Base-by-base conservation (phyloP, 64 coral and sea anemone genomes). In the Stichodactyla helianthus region DNA sequence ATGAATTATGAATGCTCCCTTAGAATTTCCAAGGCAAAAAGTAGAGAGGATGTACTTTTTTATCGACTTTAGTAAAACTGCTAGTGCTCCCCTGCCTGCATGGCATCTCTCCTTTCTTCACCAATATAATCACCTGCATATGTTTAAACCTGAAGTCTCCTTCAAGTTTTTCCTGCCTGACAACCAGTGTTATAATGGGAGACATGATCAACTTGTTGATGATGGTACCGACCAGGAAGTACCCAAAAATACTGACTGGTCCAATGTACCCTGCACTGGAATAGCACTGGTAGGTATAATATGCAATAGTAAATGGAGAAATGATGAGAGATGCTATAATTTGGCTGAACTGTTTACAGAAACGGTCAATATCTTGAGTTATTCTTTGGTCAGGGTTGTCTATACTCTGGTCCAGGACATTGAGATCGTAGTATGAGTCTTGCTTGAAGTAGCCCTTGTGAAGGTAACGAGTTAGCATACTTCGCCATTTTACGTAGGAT, bases 141-240 rank as follows among this genome's bases (percentile, higher is more conserved):
- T 96, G 94, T 54, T 96, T 96, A 80, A 96, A 96, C 91, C 97
- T 94, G 53, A 99, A 99, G 78, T 99, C 85, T 50, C 97, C 97
- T 86, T 99, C 97, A 20, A 99, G 82, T 64, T 82, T 85, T 63
- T 99, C 97, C 82, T 94, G 93, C 70, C 88, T 94, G 54, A 99
- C 85, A 77, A 99, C 97, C 86, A 99, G 82, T 52, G 87, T 84
- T 54, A 99, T 88, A 64, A 99, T 93, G 59, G 97, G 97, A 10
- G 97, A 84, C 97, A 99, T 95, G 25, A 99, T 90, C 51, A 99
- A 51, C 74, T 83, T 94, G 64, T 99, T 95, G 52, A 99, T 92
- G n/a, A 99, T 92, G 68, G 88, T 93, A 9, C 93, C 93, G 17
- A 89, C 60, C 64, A 99, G 52, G 71, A 99, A 99, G 78, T 95